Conservation (phyloP, 1,140 invertebrate genomes). For the Ptiloglossa arizonensis region DNA sequence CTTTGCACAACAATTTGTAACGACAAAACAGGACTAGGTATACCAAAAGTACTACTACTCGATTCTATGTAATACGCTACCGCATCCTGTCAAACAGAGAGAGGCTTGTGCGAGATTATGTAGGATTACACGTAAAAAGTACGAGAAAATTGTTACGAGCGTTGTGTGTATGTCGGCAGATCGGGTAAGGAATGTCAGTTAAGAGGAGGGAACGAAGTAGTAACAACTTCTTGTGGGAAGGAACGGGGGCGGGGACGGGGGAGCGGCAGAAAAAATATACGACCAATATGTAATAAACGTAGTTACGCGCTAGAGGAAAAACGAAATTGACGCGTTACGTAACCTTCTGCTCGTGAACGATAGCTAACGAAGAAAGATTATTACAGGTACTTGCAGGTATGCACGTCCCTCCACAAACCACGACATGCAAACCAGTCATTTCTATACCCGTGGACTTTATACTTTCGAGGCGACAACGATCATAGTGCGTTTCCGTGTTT, state of each 20-base stretch:
- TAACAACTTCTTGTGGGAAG: conserved; percentile 6
- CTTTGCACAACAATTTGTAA: conserved; percentile 18
- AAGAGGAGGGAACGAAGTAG: neutral
- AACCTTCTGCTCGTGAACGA: conserved; percentile 19
- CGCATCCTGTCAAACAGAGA: conserved; percentile 49
- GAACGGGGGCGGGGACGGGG: no score
- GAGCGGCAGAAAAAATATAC: neutral
- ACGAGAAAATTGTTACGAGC: conserved; percentile 15
- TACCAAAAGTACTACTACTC: conserved; percentile 36
- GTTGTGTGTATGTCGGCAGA: neutral
- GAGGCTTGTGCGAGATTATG: conserved; percentile 42
- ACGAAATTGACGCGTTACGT: conserved; percentile 22
- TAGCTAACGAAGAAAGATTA: conserved; percentile 42
- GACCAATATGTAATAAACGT: conserved; percentile 15
- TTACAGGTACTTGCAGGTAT: conserved; percentile 54
- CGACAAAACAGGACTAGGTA: conserved; percentile 50
- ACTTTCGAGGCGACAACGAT: conserved; percentile 1
- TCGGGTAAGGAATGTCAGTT: neutral
- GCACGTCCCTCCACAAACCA: conserved; percentile 66
- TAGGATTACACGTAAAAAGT: conserved; percentile 29
- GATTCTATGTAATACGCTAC: conserved; percentile 40
- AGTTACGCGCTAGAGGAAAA: neutral
- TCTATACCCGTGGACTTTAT: conserved; percentile 45
- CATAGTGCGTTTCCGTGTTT: conserved; percentile 11
- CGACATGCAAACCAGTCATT: conserved; percentile 62